Conservation (phyloP, 1,140 invertebrate genomes). For the Archegozetes longisetosus region DNA sequence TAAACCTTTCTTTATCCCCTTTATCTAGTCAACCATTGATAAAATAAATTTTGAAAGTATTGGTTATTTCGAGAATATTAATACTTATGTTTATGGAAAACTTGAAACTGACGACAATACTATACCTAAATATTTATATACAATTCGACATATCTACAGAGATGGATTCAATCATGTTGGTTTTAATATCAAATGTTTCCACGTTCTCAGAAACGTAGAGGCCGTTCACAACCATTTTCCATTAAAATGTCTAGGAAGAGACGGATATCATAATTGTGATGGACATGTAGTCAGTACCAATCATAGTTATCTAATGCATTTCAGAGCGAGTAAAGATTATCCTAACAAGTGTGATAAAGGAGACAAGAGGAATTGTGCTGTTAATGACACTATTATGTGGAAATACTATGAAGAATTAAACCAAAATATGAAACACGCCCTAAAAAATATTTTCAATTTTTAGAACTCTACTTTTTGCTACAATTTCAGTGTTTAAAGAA, state of each 20-base stretch:
- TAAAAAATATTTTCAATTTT: too few species aligned
- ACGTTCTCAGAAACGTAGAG: conserved; percentile 68
- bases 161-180: conserved; percentile 75
- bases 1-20: too few species aligned
- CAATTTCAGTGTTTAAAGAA: too few species aligned
- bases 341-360: too few species aligned
- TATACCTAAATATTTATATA: conserved; percentile 75
- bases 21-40: too few species aligned
- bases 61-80: not conserved
- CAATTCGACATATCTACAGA: conserved; percentile 78
- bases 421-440: too few species aligned
- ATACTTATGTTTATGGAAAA: conserved; percentile 9
- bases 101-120: conserved; percentile 29
- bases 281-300: not conserved
- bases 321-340: conserved; percentile 1
- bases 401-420: too few species aligned
- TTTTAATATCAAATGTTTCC: conserved; percentile 84
- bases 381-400: too few species aligned
- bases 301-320: conserved; percentile 4
- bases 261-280: not conserved
- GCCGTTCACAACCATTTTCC: conserved; percentile 85
- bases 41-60: too few species aligned
- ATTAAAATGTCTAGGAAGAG: conserved; percentile 58
- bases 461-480: too few species aligned
- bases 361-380: too few species aligned